Conservation (phyloP, 2,113 vertebrate genomes). For the Irena cyanogastra region DNA sequence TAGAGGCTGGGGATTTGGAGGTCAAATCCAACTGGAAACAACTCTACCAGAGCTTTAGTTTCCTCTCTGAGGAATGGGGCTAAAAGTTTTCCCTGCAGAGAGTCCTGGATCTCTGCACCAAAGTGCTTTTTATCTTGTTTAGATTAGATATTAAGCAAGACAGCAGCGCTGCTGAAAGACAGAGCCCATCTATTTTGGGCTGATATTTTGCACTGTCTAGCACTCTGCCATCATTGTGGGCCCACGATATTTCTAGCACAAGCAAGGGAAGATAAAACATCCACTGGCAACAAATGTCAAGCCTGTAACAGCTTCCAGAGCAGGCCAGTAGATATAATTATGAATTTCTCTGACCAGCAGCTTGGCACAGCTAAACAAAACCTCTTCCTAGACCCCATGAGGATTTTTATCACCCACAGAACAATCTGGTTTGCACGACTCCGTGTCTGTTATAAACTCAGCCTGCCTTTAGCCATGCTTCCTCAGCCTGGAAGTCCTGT, state of each 20-base stretch:
- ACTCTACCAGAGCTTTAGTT: neutral
- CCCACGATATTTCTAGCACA: neutral
- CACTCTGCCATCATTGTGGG: neutral
- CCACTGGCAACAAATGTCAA: neutral
- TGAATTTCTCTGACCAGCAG: neutral
- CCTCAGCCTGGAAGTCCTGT: neutral
- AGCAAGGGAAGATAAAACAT: slow-evolving; percentile 12
- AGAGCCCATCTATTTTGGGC: neutral
- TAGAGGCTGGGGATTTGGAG: neutral
- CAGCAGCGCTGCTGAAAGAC: neutral
- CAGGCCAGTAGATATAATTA: neutral
- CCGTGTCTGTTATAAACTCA: neutral
- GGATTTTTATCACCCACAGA: neutral
- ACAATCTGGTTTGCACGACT: neutral
- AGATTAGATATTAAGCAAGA: neutral
- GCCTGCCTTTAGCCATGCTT: neutral
- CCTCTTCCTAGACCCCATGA: neutral
- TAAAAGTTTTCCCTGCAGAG: neutral
- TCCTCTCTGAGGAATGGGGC: neutral
- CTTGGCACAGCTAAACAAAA: neutral
- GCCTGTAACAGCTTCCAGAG: slow-evolving; percentile 7
- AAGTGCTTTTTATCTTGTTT: neutral
- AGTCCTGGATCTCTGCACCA: neutral
- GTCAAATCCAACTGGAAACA: neutral
- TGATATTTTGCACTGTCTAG: neutral